A percentile compares a stretch with the other conserved stretches of the same genome.
phyloP scores from a whole-genome alignment of 2,113 vertebrate species.

The Notothenia rossii region DNA sequence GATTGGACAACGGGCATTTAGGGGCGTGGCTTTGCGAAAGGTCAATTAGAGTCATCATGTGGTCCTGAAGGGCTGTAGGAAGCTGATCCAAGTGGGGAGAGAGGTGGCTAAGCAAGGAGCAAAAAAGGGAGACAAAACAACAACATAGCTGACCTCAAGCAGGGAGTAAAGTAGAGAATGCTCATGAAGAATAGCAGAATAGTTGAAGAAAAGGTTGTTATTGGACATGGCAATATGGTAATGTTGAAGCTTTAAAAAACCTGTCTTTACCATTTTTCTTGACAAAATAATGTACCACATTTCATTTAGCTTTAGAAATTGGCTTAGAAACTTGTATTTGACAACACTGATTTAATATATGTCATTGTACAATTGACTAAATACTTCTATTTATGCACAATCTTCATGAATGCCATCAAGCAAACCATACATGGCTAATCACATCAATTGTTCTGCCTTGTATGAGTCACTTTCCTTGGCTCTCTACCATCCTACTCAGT shows the following conservation, averaged over 20 bases:
- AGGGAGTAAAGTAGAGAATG: not conserved
- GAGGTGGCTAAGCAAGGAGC: not conserved
- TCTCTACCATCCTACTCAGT: not conserved
- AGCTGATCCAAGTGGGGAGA: conserved; percentile 26
- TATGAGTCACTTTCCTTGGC: not conserved
- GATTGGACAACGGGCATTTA: too few species aligned
- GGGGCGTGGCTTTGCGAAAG: too few species aligned
- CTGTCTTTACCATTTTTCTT: too few species aligned
- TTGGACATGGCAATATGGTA: not conserved
- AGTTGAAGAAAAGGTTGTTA: not conserved
- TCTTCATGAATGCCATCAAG: not conserved
- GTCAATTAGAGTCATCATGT: conserved; percentile 50
- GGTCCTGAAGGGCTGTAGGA: conserved; percentile 15
- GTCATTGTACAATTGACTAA: not conserved
- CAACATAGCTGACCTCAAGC: conserved; percentile 2
- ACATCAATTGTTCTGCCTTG: not conserved
- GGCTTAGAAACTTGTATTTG: too few species aligned
- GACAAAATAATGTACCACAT: too few species aligned
- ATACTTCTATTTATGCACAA: not conserved
- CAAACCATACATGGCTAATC: not conserved
- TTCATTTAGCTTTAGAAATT: too few species aligned
- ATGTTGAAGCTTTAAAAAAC: not conserved
- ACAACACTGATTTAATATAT: too few species aligned
- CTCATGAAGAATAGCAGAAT: not conserved
- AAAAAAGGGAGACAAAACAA: conserved; percentile 2